Conservation (phyloP, 2,797 vertebrate species). For the Rallus crepitans region DNA sequence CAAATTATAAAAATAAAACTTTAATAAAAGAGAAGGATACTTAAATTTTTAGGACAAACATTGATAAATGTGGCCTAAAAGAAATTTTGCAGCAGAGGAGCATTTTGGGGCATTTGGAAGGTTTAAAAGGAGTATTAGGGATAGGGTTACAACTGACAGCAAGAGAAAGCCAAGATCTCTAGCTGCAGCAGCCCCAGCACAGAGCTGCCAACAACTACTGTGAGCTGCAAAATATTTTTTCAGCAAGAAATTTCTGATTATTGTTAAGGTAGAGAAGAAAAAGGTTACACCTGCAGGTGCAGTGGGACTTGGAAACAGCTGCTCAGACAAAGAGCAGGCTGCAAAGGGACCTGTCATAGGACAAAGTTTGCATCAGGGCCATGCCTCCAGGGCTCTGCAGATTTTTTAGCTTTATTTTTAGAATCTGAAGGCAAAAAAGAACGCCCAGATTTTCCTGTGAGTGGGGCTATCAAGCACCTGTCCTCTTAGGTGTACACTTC, state of each 20-base stretch:
- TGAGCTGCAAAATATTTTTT: not conserved
- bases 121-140: not conserved
- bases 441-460: not conserved
- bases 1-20: not conserved
- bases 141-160: not conserved
- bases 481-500: not conserved
- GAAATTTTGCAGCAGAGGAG: not conserved
- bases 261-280: not conserved
- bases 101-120: not conserved
- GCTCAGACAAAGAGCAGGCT: not conserved
- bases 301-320: not conserved
- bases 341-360: not conserved
- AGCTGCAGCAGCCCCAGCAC: not conserved
- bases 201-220: not conserved
- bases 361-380: not conserved
- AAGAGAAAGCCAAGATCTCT: not conserved
- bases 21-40: not conserved
- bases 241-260: not conserved
- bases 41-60: not conserved
- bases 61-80: not conserved
- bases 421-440: not conserved
- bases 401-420: not conserved
- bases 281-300: not conserved
- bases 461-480: fast-evolving
- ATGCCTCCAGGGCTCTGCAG: not conserved